Base-by-base conservation (phyloP, 2,797 vertebrate genomes). In the Dermochelys coriacea region DNA sequence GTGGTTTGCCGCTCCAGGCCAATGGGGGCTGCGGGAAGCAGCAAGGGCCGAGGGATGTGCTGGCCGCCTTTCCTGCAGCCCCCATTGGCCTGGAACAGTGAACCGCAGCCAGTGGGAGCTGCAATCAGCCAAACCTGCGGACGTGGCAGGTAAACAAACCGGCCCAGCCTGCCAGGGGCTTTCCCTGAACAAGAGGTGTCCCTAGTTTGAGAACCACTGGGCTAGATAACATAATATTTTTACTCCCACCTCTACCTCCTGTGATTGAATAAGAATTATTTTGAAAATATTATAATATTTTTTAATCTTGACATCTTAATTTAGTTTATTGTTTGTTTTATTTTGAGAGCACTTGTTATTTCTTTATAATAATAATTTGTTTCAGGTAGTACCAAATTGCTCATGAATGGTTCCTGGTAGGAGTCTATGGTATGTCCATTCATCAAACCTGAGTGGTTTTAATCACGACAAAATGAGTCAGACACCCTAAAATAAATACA, bases 211-310 rank as follows among this genome's bases (percentile, higher is more conserved):
- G 41, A 41, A 41, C 41, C 41, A 41, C 41, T 41, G 41, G 41
- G 41, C 79, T 29, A 59, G 82, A 82, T 95, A 92, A 96, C 95
- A 82, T 93, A 91, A 85, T 95, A 95, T 92, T 51, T 31, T 1
- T 59, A 88, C 83, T 71, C 90, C 75, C 68, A 31, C 8, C 80
- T 78, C 75, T 87, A n/a, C 64, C 52, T 93, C 89, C 84, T 29
- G 3, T 23, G 12, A 68, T 52, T 37, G 71, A 89, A 86, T 75
- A 55, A 91, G 88, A 94, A 68, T 23, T 0, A 16, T 82, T 78
- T 87, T 89, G 51, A 37, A 83, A 45, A 77, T 91, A 52, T 84
- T 93, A 85, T 89, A n/a, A 71, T 74, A 3, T 34, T 61, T 50
- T 71, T 50, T 78, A 90, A 59, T 25, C 6, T 64, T 64, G 61